Conservation (phyloP, 2,113 vertebrate genomes). For the Sphyrna mokarran region DNA sequence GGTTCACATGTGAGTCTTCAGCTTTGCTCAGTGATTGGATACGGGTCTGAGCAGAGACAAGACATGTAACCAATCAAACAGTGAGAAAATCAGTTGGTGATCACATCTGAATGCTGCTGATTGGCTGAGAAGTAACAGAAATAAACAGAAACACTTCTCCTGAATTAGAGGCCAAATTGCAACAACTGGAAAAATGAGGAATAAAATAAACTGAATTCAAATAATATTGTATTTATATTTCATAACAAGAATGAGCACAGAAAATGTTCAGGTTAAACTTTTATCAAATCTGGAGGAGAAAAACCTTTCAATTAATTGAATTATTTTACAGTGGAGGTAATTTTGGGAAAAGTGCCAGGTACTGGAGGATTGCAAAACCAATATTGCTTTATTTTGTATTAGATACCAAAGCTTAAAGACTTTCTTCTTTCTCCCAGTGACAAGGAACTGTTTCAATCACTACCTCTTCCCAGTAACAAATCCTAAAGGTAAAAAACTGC, state of each 20-base stretch:
- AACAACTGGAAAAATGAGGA: not conserved
- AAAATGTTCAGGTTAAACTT: not conserved
- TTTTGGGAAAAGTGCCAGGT: not conserved
- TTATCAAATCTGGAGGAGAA: not conserved
- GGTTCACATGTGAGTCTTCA: not conserved
- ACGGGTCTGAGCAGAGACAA: not conserved
- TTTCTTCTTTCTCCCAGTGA: too few relatives aligned
- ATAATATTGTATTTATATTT: not conserved
- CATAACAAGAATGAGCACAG: not conserved
- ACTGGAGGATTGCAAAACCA: not conserved
- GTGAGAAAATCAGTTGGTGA: not conserved
- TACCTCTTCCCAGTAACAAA: too few relatives aligned
- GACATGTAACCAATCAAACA: not conserved
- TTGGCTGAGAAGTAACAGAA: not conserved
- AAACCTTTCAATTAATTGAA: too few relatives aligned
- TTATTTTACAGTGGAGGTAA: not conserved
- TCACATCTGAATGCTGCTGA: not conserved
- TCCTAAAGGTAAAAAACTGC: too few relatives aligned
- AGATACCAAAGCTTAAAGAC: not conserved
- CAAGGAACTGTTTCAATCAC: too few relatives aligned
- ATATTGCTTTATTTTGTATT: not conserved
- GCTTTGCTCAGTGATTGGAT: not conserved
- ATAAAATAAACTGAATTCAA: not conserved
- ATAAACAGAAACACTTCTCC: not conserved
- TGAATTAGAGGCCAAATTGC: not conserved